phyloP scores from a whole-genome alignment of 2,797 vertebrate species.

The Gephyroberyx darwinii region DNA sequence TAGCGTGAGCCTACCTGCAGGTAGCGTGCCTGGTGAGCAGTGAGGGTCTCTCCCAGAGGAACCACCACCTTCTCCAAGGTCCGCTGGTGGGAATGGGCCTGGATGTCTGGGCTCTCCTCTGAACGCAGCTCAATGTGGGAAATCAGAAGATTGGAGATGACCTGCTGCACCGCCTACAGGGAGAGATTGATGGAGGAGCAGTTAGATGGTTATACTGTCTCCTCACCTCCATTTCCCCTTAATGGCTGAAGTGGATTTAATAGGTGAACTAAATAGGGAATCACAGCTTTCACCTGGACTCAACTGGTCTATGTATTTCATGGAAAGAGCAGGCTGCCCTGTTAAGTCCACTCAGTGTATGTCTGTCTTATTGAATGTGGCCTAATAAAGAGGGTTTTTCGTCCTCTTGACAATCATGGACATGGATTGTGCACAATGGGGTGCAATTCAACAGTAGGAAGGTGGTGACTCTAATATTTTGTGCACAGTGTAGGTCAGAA shows the following conservation, averaged over 20 bases:
- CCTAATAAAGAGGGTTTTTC: too few relatives aligned
- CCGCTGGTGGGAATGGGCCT: constrained; percentile 89
- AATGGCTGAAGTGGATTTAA: too few relatives aligned
- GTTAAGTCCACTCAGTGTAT: too few relatives aligned
- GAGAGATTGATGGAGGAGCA: neutral
- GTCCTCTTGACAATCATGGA: too few relatives aligned
- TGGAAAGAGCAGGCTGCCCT: too few relatives aligned
- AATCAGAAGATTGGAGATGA: constrained; percentile 93
- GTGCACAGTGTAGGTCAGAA: neutral
- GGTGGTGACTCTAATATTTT: too few relatives aligned
- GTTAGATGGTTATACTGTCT: neutral
- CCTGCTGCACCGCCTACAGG: constrained; percentile 91
- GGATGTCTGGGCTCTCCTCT: constrained; percentile 94
- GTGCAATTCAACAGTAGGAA: too few relatives aligned
- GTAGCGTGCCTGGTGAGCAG: constrained; percentile 84
- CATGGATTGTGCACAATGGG: too few relatives aligned
- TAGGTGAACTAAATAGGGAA: too few relatives aligned
- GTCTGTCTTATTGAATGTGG: too few relatives aligned
- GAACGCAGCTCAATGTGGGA: constrained; percentile 92
- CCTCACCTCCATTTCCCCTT: neutral
- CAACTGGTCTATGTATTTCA: too few relatives aligned
- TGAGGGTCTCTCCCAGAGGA: constrained; percentile 86
- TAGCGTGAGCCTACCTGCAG: constrained; percentile 81
- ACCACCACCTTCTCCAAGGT: constrained; percentile 93
- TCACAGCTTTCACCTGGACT: too few relatives aligned